Base-by-base conservation (phyloP, 2,888 invertebrate genomes). In the Luffia ferchaultella region DNA sequence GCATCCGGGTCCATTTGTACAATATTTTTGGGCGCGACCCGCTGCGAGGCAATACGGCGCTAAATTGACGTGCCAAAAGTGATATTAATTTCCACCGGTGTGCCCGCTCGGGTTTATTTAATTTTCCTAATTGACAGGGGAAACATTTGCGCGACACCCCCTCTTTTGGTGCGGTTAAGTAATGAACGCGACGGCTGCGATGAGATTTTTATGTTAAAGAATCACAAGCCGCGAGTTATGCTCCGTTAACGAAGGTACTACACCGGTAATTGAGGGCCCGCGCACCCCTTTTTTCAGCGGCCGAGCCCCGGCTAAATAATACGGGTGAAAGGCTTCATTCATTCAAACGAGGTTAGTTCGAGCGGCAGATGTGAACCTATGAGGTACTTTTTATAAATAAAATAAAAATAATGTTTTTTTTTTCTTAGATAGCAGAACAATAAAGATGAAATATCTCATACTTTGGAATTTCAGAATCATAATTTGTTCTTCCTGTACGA, bases 101-200 rank as follows among this genome's bases (percentile, higher is more conserved):
- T 62, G 63, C 65, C 66, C 60, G 68, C 62, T 62, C 64, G 60
- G 64, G 66, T 70, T 63, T 75, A 73, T 77, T 78, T 76, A 76
- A 78, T 79, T 76, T 73, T 55, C 60, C 66, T 78, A 76, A 78
- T 77, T 76, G 78, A 76, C 76, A 73, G 59, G 62, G 65, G 61
- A 65, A 68, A 64, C 64, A 64, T 67, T 64, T 61, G 57, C 58
- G 54, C 58, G 52, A 62, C 60, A 57, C 60, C 60, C 49, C 57
- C 60, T 62, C 5, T 17, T 5, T n/a, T 18, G 45, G 5, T 3
- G 61, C 61, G 60, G 63, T 62, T 62, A 67, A 64, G 63, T 70
- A 72, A 73, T 70, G 65, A 68, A 68, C 61, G 62, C 57, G 56
- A 54, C 57, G 54, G 57, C 62, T 18, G 44, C 49, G 57, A 64